Conservation (phyloP, 2,888 invertebrate genomes). For the Ochlodes sylvanus region DNA sequence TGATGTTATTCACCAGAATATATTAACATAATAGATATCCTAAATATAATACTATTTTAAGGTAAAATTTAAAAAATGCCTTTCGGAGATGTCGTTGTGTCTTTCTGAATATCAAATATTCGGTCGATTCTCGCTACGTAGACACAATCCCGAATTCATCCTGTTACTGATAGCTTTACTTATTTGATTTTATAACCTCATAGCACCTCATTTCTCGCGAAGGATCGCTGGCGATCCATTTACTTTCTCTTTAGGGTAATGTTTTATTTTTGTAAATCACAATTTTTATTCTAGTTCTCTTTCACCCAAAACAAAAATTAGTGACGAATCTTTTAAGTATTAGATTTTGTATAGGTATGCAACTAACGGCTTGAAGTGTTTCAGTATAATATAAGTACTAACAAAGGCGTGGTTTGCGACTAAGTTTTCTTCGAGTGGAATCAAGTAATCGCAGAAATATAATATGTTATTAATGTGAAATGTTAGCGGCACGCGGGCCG, state of each 20-base stretch:
- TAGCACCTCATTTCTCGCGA: constrained; percentile 78
- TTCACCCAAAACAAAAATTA: constrained; percentile 65
- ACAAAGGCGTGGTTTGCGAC: constrained; percentile 77
- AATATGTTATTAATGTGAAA: constrained; percentile 46
- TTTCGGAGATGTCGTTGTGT: constrained; percentile 79
- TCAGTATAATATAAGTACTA: constrained; percentile 74
- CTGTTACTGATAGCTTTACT: constrained; percentile 73
- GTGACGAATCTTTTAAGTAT: constrained; percentile 59
- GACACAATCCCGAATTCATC: constrained; percentile 65
- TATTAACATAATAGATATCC: constrained; percentile 81
- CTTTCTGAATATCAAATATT: constrained; percentile 80
- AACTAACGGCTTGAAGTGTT: constrained; percentile 81
- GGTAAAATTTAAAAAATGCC: constrained; percentile 81
- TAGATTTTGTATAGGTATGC: constrained; percentile 67
- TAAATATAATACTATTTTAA: constrained; percentile 80
- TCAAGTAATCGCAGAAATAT: constrained; percentile 55
- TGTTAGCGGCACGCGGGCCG: constrained; percentile 62
- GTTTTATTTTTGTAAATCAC: constrained; percentile 71
- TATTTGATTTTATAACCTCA: constrained; percentile 68
- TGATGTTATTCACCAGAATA: constrained; percentile 84
- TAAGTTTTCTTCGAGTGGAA: constrained; percentile 70
- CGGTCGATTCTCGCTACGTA: constrained; percentile 69
- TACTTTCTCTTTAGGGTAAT: constrained; percentile 79
- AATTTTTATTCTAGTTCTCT: constrained; percentile 67
- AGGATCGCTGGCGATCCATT: constrained; percentile 82